Conservation (phyloP, 2,888 invertebrate genomes). For the Morpho achilles region DNA sequence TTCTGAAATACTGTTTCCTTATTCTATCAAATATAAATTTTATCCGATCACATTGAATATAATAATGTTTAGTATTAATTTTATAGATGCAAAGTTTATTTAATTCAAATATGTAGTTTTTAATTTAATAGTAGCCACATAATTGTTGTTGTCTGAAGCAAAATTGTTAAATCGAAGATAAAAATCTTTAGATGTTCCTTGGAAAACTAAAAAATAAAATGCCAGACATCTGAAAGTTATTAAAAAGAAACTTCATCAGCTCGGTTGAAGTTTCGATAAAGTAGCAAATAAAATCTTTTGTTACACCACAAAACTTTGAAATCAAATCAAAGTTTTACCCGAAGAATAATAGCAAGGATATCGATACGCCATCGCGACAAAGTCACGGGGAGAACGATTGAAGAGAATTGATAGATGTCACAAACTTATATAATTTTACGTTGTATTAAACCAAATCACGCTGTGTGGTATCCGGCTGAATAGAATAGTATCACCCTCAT, state of each 20-base stretch:
- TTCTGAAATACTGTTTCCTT: too few relatives aligned
- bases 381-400: slow-evolving; percentile 41
- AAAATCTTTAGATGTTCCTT: background rate
- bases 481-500: too few relatives aligned
- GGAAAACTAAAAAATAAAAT: slow-evolving; percentile 14
- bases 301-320: slow-evolving; percentile 55
- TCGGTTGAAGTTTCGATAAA: slow-evolving; percentile 42
- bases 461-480: too few relatives aligned
- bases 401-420: slow-evolving; percentile 20
- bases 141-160: background rate
- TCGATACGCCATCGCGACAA: slow-evolving; percentile 57
- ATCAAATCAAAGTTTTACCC: slow-evolving; percentile 75
- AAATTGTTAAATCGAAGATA: slow-evolving; percentile 2
- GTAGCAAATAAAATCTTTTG: slow-evolving; percentile 59
- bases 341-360: slow-evolving; percentile 69
- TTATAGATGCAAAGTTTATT: too few relatives aligned
- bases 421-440: slow-evolving; percentile 5
- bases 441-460: background rate
- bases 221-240: slow-evolving; percentile 26
- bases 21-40: too few relatives aligned
- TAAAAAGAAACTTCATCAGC: slow-evolving; percentile 37
- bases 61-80: too few relatives aligned
- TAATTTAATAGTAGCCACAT: background rate
- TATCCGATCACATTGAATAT: too few relatives aligned
- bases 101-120: too few relatives aligned